Evolutionary conservation across 2,113 vertebrate genomes (phyloP).

Genomic region (rat (Rattus norvegicus)): GRCr8 NC_086021.1:48218501-48219000

Average conservation of each 20-base stretch:
- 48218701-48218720: neutral
- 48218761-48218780: neutral
- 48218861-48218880: neutral
- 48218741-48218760: neutral
- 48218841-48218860: neutral
- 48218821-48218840: neutral
- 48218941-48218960: neutral
- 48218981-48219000: constrained; percentile 67
- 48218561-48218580: neutral
- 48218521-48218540: neutral
- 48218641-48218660: neutral
- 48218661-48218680: neutral
- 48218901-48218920: neutral
- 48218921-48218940: neutral
- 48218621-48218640: neutral
- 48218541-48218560: neutral
- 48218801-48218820: neutral
- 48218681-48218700: neutral
- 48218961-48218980: neutral
- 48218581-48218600: neutral
- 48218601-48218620: neutral
- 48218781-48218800: neutral
- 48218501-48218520: neutral
- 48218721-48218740: neutral
- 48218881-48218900: neutral